Conservation (phyloP, 1,140 invertebrate species). For the Nebria ingens region DNA sequence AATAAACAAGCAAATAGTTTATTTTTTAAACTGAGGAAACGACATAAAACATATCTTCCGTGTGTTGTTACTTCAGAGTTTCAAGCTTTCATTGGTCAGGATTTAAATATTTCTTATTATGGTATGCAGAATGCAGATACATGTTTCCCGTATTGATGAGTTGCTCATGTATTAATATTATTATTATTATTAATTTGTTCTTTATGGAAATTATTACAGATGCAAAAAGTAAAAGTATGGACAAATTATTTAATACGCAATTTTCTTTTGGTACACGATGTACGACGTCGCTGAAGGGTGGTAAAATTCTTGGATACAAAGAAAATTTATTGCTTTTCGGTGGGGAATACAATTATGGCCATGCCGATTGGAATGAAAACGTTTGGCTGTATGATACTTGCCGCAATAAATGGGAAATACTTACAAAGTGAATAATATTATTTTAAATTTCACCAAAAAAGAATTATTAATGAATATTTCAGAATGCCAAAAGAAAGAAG, state of each 20-base stretch:
- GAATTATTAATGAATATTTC: background rate
- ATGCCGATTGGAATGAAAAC: background rate
- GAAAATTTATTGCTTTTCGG: background rate
- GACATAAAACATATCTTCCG: background rate
- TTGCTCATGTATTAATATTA: background rate
- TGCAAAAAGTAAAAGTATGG: background rate
- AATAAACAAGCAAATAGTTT: background rate
- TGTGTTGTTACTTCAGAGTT: background rate
- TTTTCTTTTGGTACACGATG: background rate
- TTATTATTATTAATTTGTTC: background rate
- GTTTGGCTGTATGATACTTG: background rate
- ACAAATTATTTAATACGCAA: background rate
- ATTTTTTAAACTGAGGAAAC: background rate
- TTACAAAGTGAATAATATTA: background rate
- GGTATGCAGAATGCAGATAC: too few relatives aligned
- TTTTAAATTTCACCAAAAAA: background rate
- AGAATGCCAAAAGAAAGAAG: background rate
- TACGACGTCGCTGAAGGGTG: background rate
- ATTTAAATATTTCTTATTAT: conserved; percentile 3
- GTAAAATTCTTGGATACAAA: background rate
- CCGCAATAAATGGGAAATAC: background rate
- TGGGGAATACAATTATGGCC: background rate
- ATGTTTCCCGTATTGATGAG: background rate
- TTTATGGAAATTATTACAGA: background rate
- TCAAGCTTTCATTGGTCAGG: too few relatives aligned